Evolutionary conservation across 2,888 invertebrate species (phyloP).

Genomic region (Elysia crispata): DNA sequence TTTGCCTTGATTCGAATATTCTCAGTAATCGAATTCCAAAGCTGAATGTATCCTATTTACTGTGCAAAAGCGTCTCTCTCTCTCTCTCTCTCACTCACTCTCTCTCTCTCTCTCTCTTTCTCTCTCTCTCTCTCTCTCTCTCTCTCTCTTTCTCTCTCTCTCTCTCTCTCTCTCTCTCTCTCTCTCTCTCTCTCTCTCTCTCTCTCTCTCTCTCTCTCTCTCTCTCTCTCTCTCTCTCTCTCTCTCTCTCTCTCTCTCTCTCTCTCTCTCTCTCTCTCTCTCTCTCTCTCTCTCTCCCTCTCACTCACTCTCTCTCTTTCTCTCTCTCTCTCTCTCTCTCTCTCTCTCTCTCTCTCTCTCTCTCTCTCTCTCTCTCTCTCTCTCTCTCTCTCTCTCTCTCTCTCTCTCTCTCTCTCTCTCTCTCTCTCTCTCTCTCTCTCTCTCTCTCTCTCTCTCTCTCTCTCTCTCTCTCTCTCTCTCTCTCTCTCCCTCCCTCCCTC

Average conservation of each 20-base stretch:
- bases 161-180: slow-evolving; percentile 23
- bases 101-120: slow-evolving; percentile 16
- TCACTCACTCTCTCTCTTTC: slow-evolving; percentile 23
- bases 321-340: slow-evolving; percentile 14
- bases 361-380: neutral
- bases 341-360: neutral
- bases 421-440: neutral
- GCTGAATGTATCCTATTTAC: neutral
- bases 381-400: no score
- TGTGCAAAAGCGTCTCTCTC: neutral
- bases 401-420: no score
- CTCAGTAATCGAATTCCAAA: neutral
- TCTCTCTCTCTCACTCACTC: neutral
- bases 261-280: no score
- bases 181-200: slow-evolving; percentile 17
- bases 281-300: neutral
- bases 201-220: neutral
- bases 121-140: slow-evolving; percentile 11
- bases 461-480: slow-evolving; percentile 20
- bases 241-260: no score
- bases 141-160: neutral
- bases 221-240: no score
- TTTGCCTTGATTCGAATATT: neutral
- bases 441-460: slow-evolving; percentile 18
- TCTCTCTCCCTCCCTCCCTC: neutral